Evolutionary conservation across 2,113 vertebrate genomes (phyloP).

Genomic region (Sylvietta virens): DNA sequence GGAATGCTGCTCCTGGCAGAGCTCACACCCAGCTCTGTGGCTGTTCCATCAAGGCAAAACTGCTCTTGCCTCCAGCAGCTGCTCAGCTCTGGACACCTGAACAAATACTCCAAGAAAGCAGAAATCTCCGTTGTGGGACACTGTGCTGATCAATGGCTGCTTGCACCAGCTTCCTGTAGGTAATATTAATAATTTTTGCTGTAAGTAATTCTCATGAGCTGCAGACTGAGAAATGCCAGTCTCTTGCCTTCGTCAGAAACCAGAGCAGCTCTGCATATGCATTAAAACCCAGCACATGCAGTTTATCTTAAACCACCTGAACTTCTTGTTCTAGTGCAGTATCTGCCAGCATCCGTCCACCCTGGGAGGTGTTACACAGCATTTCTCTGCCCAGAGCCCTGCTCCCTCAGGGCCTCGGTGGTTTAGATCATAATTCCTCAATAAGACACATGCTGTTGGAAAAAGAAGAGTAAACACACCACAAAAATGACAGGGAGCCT

Average conservation of each 20-base stretch:
- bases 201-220: not conserved
- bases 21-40: not conserved
- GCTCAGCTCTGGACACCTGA: not conserved
- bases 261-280: not conserved
- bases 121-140: not conserved
- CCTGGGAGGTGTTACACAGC: not conserved
- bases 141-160: accelerated
- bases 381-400: not conserved
- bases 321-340: not conserved
- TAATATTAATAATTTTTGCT: not conserved
- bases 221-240: not conserved
- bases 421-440: not conserved
- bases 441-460: not conserved
- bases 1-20: not conserved
- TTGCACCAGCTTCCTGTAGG: not conserved
- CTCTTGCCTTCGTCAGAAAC: not conserved
- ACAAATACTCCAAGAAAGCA: not conserved
- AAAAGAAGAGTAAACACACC: not conserved
- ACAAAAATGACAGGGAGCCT: not conserved
- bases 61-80: not conserved
- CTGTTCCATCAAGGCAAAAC: not conserved
- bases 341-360: not conserved
- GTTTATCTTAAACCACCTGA: not conserved
- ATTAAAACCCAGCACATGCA: not conserved
- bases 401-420: not conserved